Evolutionary conservation across 2,113 vertebrate species (phyloP).

Genomic region (Nyctereutes procyonoides): DNA sequence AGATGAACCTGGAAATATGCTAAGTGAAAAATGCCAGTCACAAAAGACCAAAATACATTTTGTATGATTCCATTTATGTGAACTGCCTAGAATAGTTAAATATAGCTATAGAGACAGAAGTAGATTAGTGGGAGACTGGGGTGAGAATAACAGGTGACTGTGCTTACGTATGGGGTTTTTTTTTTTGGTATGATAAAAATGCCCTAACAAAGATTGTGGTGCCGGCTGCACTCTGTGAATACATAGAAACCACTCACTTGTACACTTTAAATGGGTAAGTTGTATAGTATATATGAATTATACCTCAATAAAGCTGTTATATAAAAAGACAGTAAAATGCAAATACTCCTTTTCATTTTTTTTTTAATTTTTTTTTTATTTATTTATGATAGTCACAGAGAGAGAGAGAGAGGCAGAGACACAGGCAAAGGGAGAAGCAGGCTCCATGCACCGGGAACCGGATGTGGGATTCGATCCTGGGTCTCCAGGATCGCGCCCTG

Average conservation of each 20-base stretch:
- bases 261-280: background rate
- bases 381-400: too few relatives aligned
- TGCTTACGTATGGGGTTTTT: background rate
- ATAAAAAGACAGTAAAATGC: background rate
- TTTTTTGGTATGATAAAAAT: background rate
- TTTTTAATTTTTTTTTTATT: too few relatives aligned
- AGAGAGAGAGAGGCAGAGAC: too few relatives aligned
- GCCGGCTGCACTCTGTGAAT: background rate
- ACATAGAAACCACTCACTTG: background rate
- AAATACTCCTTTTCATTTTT: constrained; percentile 12
- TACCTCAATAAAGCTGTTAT: background rate
- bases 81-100: background rate
- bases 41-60: background rate
- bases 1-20: background rate
- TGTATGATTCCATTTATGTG: background rate
- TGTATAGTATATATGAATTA: background rate
- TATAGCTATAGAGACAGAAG: background rate
- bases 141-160: background rate
- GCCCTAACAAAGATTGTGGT: background rate
- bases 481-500: too few relatives aligned
- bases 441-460: too few relatives aligned
- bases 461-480: too few relatives aligned
- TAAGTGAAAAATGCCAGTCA: background rate
- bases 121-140: background rate
- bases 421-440: too few relatives aligned